These are phyloP conservation scores for Euphonia xanthogaster DNA, from an alignment of 2,797 vertebrate genomes.

Conservation along the genomic window DNA sequence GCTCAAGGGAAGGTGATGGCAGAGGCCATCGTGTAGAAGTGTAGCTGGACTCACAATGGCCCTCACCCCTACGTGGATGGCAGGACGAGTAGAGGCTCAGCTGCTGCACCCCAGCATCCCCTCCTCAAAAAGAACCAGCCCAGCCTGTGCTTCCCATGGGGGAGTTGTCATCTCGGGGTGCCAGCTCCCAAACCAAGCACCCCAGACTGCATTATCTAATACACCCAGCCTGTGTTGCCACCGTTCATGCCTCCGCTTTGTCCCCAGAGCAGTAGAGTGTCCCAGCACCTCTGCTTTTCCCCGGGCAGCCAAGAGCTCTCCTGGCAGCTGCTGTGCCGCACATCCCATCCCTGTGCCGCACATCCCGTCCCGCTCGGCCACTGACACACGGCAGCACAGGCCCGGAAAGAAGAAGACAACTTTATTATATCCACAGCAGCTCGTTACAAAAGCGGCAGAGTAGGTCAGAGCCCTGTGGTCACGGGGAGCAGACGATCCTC, in stretches of 20 bases:
- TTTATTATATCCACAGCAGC: neutral
- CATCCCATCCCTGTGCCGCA: too few relatives aligned
- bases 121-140: neutral
- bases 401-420: neutral
- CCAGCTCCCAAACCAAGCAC: neutral
- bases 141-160: accelerated
- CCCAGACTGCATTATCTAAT: too few relatives aligned
- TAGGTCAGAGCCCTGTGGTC: neutral
- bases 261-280: accelerated
- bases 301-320: neutral
- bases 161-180: neutral
- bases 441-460: neutral
- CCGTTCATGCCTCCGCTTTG: accelerated
- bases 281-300: accelerated
- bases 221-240: neutral
- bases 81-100: neutral
- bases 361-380: neutral
- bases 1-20: neutral
- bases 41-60: neutral
- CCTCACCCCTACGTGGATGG: accelerated
- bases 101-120: neutral
- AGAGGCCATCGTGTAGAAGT: accelerated
- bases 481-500: neutral
- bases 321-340: neutral
- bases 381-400: neutral